Percentiles rank a stretch among this genome's conserved stretches.
Conservation (phyloP, 1,140 invertebrate genomes). For the Drosophila albomicans region DNA sequence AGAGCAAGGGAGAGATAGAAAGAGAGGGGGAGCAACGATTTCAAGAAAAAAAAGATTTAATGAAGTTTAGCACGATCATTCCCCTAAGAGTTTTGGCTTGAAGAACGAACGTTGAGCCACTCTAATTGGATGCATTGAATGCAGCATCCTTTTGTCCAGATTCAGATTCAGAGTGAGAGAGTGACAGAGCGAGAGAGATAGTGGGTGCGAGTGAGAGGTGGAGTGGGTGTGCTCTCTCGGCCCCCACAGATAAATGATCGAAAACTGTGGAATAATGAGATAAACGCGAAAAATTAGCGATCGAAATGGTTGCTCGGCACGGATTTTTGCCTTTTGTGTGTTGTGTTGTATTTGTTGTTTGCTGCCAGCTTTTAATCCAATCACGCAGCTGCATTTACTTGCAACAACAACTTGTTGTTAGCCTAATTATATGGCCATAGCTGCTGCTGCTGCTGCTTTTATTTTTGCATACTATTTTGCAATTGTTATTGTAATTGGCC, state of each 20-base stretch:
- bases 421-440: conserved; percentile 59
- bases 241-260: conserved; percentile 78
- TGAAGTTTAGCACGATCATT: conserved; percentile 83
- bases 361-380: conserved; percentile 68
- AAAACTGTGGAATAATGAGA: conserved; percentile 84
- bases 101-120: conserved; percentile 44
- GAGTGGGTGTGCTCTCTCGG: conserved; percentile 31
- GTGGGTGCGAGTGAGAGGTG: neutral
- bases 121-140: conserved; percentile 76
- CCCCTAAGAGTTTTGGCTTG: conserved; percentile 55
- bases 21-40: conserved; percentile 30
- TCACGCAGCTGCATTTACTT: conserved; percentile 81
- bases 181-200: conserved; percentile 5
- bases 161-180: neutral
- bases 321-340: conserved; percentile 34
- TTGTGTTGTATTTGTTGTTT: conserved; percentile 31
- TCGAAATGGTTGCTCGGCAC: conserved; percentile 61
- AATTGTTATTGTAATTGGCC: conserved; percentile 81
- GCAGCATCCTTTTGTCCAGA: conserved; percentile 44
- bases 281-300: conserved; percentile 84
- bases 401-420: conserved; percentile 62
- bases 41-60: conserved; percentile 71
- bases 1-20: conserved; percentile 2
- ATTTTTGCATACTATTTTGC: conserved; percentile 70
- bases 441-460: conserved; percentile 28